Evolutionary conservation across 1,140 invertebrate species (phyloP).

Genomic region (Lepidotrigona ventralis): DNA sequence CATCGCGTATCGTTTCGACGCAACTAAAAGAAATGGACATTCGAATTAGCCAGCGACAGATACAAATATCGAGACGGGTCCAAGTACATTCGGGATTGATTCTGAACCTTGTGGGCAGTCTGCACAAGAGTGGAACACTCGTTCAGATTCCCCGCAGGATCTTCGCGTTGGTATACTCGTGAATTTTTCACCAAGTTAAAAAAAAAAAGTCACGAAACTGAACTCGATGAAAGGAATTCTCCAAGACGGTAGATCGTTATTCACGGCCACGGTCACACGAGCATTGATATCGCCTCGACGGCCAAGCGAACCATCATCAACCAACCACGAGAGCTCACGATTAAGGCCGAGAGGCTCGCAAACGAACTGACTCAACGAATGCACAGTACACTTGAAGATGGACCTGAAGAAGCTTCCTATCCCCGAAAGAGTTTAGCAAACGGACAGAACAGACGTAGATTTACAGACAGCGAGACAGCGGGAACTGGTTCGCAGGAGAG

Average conservation of each 20-base stretch:
- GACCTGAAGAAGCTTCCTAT: conserved; percentile 16
- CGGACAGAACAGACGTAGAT: neutral
- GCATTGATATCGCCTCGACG: neutral
- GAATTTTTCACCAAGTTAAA: too few relatives aligned
- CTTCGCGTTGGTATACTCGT: neutral
- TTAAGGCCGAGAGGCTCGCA: neutral
- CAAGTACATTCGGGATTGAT: neutral
- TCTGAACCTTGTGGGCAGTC: conserved; percentile 2
- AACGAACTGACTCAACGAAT: neutral
- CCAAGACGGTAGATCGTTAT: too few relatives aligned
- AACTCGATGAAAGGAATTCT: neutral
- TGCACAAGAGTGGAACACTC: neutral
- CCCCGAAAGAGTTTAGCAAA: conserved; percentile 23
- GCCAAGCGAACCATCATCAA: neutral
- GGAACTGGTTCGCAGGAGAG: neutral
- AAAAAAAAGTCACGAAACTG: neutral
- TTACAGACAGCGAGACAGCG: neutral
- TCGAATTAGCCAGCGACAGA: neutral
- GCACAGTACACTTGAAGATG: conserved; percentile 20
- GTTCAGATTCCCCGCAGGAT: neutral
- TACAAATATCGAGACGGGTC: neutral
- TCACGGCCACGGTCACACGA: too few relatives aligned
- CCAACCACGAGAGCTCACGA: neutral
- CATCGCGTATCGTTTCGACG: neutral
- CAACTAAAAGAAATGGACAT: neutral